These are phyloP conservation scores for Turritopsis rubra DNA, from an alignment of 30 jellyfish, hydroid and myxozoan genomes.

Conservation along the genomic window DNA sequence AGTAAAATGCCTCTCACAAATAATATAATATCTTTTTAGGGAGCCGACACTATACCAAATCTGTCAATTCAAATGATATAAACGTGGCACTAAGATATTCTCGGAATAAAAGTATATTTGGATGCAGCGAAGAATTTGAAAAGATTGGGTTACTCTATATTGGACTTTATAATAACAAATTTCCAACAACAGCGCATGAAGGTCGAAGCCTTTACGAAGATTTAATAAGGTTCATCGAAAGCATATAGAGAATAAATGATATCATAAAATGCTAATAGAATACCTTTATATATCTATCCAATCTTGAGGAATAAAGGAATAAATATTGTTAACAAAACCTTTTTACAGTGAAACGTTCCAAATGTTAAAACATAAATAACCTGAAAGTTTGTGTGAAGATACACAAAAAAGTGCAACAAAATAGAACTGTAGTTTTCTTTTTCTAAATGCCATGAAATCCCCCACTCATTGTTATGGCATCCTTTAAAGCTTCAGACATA, in stretches of 20 bases:
- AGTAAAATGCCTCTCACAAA: background rate
- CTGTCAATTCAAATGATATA: background rate
- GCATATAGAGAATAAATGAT: background rate
- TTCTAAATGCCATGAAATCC: slow-evolving; percentile 23
- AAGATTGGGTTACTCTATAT: background rate
- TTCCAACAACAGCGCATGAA: slow-evolving; percentile 6
- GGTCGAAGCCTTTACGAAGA: slow-evolving; percentile 2
- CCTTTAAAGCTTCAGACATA: slow-evolving; percentile 23
- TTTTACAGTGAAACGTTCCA: background rate
- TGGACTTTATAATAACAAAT: background rate
- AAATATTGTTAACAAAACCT: background rate
- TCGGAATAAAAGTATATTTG: background rate
- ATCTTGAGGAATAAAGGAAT: background rate
- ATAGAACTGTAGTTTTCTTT: background rate
- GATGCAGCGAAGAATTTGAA: slow-evolving; percentile 13
- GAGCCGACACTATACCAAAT: background rate
- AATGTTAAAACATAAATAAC: background rate
- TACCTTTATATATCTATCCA: background rate
- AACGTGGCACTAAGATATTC: slow-evolving; percentile 1
- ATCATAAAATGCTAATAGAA: background rate
- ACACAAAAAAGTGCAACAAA: background rate
- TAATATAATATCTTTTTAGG: background rate
- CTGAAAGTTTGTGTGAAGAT: background rate
- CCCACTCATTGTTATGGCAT: slow-evolving; percentile 20
- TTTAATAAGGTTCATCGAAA: background rate